Conservation (phyloP, 2,797 vertebrate genomes). For the Acanthornis magna region DNA sequence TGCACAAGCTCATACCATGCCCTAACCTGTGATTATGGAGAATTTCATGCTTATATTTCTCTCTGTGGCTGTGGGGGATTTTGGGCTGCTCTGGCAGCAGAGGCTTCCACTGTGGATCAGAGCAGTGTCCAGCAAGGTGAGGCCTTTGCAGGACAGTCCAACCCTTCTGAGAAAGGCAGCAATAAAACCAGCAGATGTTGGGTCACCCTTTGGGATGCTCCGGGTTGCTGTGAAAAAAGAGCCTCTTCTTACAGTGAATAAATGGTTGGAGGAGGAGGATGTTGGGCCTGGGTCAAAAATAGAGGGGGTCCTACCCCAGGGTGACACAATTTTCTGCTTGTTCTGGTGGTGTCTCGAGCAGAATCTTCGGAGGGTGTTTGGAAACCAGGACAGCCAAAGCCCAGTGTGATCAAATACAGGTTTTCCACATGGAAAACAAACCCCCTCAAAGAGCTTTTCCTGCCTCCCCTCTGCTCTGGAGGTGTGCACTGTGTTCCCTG, state of each 20-base stretch:
- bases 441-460: neutral
- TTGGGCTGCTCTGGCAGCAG: neutral
- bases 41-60: neutral
- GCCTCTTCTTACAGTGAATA: neutral
- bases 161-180: neutral
- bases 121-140: neutral
- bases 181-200: neutral
- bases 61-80: neutral
- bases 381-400: neutral
- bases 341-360: neutral
- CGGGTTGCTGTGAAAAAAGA: neutral
- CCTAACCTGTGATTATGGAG: neutral
- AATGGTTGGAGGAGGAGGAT: neutral
- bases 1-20: neutral
- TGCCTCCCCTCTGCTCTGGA: neutral
- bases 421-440: neutral
- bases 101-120: neutral
- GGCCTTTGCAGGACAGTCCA: neutral
- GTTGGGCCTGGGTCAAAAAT: neutral
- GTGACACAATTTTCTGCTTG: neutral
- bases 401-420: fast-evolving
- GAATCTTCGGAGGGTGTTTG: neutral
- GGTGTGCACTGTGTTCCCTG: fast-evolving
- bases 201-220: neutral
- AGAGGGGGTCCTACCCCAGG: neutral